Evolutionary conservation across 2,888 invertebrate species (phyloP).

Genomic region (Eupithecia abbreviata): DNA sequence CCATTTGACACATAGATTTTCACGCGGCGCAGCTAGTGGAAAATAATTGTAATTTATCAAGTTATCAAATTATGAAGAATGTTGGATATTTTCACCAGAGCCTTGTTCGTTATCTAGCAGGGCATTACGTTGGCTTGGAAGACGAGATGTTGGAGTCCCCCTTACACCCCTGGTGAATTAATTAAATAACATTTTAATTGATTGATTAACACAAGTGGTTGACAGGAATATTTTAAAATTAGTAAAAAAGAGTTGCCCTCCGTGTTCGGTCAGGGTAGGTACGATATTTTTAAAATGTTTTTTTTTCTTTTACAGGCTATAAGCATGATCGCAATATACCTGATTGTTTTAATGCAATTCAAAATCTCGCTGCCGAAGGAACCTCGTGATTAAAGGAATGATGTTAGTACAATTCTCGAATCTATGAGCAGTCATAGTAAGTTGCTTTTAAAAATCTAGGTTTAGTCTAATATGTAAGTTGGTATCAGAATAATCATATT

Average conservation of each 20-base stretch:
- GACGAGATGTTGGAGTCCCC: too few relatives aligned
- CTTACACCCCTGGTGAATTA: not conserved
- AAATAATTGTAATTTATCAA: too few relatives aligned
- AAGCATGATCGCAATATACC: slow-evolving; percentile 86
- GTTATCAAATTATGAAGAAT: too few relatives aligned
- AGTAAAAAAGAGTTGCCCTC: too few relatives aligned
- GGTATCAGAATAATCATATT: not conserved
- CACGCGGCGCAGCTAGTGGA: too few relatives aligned
- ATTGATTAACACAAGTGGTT: not conserved
- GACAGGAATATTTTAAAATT: too few relatives aligned
- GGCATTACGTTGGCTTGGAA: too few relatives aligned
- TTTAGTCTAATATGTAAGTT: too few relatives aligned
- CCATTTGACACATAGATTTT: too few relatives aligned
- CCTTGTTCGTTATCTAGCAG: too few relatives aligned
- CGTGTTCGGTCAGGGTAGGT: not conserved
- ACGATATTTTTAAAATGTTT: not conserved
- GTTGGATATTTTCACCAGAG: too few relatives aligned
- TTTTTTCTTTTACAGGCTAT: slow-evolving; percentile 78
- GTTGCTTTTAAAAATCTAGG: not conserved
- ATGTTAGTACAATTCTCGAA: not conserved
- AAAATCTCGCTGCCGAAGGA: slow-evolving; percentile 75
- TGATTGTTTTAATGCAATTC: slow-evolving; percentile 87
- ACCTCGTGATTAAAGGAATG: not conserved
- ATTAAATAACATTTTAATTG: not conserved
- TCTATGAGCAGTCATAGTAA: not conserved